A percentile compares a stretch with the other conserved stretches of the same genome.
phyloP scores from a whole-genome alignment of 2,888 invertebrate species.

The Eristalis tenax region DNA sequence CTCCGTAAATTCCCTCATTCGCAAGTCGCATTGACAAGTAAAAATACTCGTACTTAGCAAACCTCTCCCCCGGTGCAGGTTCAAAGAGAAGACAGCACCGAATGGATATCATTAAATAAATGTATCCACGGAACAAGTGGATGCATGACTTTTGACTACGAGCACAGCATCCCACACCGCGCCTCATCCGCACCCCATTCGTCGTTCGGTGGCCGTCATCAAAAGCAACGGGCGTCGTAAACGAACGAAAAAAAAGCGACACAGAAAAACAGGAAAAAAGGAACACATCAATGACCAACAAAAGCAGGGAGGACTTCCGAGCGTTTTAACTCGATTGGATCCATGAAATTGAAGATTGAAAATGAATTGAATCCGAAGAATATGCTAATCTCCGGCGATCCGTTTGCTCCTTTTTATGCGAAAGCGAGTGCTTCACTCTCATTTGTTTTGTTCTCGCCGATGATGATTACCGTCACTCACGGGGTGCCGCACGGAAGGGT shows the following conservation, averaged over 20 bases:
- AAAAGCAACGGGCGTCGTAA: slow-evolving; percentile 59
- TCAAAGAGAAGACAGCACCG: slow-evolving; percentile 22
- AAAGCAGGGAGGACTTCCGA: slow-evolving; percentile 66
- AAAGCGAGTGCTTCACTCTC: slow-evolving; percentile 31
- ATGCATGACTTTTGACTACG: slow-evolving; percentile 48
- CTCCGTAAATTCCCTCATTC: neutral
- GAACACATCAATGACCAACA: neutral
- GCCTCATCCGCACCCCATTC: slow-evolving; percentile 42
- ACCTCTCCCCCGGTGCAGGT: neutral
- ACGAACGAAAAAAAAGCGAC: slow-evolving; percentile 8
- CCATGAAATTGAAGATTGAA: slow-evolving; percentile 69
- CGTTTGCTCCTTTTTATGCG: slow-evolving; percentile 46
- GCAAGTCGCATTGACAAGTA: neutral
- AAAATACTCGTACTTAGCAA: neutral
- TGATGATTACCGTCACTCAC: slow-evolving; percentile 21
- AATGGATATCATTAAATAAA: slow-evolving; percentile 69
- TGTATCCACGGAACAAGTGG: slow-evolving; percentile 51
- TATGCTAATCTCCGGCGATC: slow-evolving; percentile 72
- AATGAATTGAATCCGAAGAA: slow-evolving; percentile 69
- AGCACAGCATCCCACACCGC: slow-evolving; percentile 24
- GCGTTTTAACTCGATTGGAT: slow-evolving; percentile 75
- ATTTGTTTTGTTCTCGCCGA: slow-evolving; percentile 55
- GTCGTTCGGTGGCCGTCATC: slow-evolving; percentile 24
- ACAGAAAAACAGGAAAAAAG: neutral
- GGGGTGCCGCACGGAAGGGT: slow-evolving; percentile 12